Evolutionary conservation across 2,797 vertebrate genomes (phyloP).

Genomic region (Chloroceryle inda): DNA sequence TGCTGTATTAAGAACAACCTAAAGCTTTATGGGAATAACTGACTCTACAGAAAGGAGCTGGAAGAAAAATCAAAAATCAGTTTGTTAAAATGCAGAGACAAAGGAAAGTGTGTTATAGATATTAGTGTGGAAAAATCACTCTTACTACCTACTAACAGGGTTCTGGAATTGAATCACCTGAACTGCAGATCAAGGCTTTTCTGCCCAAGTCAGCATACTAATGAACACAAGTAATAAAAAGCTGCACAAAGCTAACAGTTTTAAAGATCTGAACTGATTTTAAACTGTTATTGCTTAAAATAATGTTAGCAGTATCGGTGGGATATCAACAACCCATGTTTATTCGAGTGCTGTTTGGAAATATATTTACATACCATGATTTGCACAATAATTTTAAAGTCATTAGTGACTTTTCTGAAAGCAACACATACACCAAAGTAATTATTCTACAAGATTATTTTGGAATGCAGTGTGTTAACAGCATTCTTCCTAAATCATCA

Average conservation of each 20-base stretch:
- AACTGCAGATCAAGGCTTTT: neutral
- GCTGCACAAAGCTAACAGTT: neutral
- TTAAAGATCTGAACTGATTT: neutral
- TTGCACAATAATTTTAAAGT: neutral
- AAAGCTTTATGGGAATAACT: neutral
- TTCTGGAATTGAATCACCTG: neutral
- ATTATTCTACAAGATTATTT: neutral
- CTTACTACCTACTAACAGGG: fast-evolving
- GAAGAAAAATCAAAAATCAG: neutral
- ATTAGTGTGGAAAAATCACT: neutral
- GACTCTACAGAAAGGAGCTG: neutral
- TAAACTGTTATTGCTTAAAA: neutral
- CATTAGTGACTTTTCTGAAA: conserved; percentile 1
- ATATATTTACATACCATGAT: neutral
- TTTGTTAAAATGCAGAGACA: neutral
- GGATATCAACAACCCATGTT: neutral
- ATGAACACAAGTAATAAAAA: neutral
- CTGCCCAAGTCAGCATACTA: neutral
- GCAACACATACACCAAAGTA: neutral
- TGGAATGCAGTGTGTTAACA: neutral
- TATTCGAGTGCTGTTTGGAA: neutral
- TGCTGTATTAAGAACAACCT: neutral
- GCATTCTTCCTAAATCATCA: neutral
- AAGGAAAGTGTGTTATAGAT: neutral
- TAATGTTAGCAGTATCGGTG: neutral